Conservation (phyloP, 2,888 invertebrate species). For the Halictus ligatus region DNA sequence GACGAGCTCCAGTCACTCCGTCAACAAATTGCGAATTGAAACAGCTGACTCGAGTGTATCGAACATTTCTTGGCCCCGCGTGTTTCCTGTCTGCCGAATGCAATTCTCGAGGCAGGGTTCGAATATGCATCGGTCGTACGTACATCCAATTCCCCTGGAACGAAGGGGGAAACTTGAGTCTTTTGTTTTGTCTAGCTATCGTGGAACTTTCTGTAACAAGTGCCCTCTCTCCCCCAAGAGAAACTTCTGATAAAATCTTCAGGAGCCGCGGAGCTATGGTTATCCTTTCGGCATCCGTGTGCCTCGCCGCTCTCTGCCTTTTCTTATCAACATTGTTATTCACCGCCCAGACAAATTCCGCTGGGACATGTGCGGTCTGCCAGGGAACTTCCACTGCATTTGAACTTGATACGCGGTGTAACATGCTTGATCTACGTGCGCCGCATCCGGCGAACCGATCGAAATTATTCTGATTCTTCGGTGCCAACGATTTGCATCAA, state of each 20-base stretch:
- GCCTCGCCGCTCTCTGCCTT: conserved; percentile 16
- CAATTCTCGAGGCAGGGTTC: conserved; percentile 41
- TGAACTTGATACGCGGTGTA: background rate
- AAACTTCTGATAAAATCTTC: conserved; percentile 62
- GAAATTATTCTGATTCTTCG: background rate
- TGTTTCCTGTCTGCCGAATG: conserved; percentile 26
- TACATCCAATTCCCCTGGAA: conserved; percentile 44
- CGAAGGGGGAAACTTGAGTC: conserved; percentile 32
- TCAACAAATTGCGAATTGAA: conserved; percentile 38
- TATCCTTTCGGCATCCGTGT: conserved; percentile 46
- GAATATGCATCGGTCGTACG: conserved; percentile 50
- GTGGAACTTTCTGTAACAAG: conserved; percentile 55
- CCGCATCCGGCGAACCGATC: background rate
- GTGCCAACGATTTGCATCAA: background rate
- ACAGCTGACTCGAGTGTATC: conserved; percentile 32
- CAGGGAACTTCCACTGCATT: background rate
- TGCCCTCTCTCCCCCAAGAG: conserved; percentile 24
- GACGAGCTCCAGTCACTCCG: background rate
- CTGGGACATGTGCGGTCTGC: background rate
- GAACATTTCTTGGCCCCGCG: conserved; percentile 20
- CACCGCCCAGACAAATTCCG: conserved; percentile 16
- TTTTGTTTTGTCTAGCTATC: conserved; percentile 52
- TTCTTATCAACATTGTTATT: conserved; percentile 40
- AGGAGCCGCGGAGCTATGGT: conserved; percentile 26
- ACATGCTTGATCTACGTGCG: background rate